These are phyloP conservation scores for Oegoconia quadripuncta DNA, from an alignment of 2,888 invertebrate genomes.

Conservation along the genomic window DNA sequence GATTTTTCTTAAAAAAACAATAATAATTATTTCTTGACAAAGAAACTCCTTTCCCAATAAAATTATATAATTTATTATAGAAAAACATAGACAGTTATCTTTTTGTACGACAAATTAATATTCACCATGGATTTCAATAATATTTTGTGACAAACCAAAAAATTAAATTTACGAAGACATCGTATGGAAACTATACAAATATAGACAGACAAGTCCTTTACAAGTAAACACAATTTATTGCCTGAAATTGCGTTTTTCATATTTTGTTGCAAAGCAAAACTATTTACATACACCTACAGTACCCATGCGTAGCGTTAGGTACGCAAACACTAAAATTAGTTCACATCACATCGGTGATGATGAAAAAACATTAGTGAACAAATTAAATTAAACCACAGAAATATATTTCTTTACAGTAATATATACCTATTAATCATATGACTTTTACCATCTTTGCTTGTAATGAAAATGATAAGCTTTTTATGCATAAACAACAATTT, in stretches of 20 bases:
- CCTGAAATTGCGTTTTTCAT: constrained; percentile 34
- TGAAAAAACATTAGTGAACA: constrained; percentile 32
- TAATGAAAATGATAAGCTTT: constrained; percentile 29
- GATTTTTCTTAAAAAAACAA: constrained; percentile 5
- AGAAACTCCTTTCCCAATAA: constrained; percentile 1
- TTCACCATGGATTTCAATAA: neutral
- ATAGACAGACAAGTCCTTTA: constrained; percentile 22
- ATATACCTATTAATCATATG: constrained; percentile 42
- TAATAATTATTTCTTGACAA: neutral
- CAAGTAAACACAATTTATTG: constrained; percentile 33
- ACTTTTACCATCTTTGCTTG: constrained; percentile 31
- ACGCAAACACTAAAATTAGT: constrained; percentile 43
- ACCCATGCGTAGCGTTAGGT: constrained; percentile 47
- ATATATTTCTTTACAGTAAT: constrained; percentile 51
- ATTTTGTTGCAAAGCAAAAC: constrained; percentile 48
- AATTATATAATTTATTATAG: neutral
- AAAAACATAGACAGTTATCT: neutral
- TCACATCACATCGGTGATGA: constrained; percentile 35
- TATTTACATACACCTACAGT: constrained; percentile 67
- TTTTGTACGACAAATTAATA: too few relatives aligned
- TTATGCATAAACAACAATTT: constrained; percentile 48
- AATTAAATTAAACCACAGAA: constrained; percentile 43
- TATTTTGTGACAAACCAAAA: constrained; percentile 17
- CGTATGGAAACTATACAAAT: constrained; percentile 21
- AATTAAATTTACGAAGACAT: constrained; percentile 15